Base-by-base conservation (phyloP, 2,888 invertebrate species). In the Pseudeuparius sepicola region DNA sequence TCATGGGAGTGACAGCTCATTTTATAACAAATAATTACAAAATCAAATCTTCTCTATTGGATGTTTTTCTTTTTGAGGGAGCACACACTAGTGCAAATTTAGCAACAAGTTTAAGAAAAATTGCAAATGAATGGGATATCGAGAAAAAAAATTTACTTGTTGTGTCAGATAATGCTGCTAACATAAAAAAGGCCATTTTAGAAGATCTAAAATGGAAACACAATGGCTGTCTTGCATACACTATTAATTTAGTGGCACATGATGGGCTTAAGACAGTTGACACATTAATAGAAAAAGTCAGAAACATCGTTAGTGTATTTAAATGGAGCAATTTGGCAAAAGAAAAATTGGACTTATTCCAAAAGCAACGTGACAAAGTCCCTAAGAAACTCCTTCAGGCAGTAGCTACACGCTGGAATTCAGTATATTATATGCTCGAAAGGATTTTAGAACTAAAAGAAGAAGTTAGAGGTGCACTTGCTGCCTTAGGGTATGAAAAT, bases 151-250 rank as follows among this genome's bases (percentile, higher is more conserved):
- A 14, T 13, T 12, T 31, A 4, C 3, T 31, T 14, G 20, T 14
- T 2, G 7, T 31, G 11, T 20, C 23, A 3, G 31, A 31, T 11
- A 31, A 31, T 23, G 31, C 31, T 3, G 31, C 31, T 4, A 31
- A 31, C n/a, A 10, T 30, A 31, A 31, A 32, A 36, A 45, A 43
- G 23, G 42, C 44, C 6, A 39, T 47, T 24, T 30, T 32, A 23
- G 34, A 41, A 13, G 12, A 36, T 11, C 26, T 46, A 14, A 26
- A 36, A 10, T 45, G 40, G 43, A 45, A 42, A 27, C 44, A 47
- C 31, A 38, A 44, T 14, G 43, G 40, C n/a, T 48, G 48, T 24
- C 40, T 36, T 24, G 49, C 49, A 3, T 48, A 49, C 33, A 46
- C 46, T 5, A 27, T 49, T 28, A 50, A 47, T 33, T 39, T 47